Base-by-base conservation (phyloP, 2,888 invertebrate genomes). In the Stramonita haemastoma region DNA sequence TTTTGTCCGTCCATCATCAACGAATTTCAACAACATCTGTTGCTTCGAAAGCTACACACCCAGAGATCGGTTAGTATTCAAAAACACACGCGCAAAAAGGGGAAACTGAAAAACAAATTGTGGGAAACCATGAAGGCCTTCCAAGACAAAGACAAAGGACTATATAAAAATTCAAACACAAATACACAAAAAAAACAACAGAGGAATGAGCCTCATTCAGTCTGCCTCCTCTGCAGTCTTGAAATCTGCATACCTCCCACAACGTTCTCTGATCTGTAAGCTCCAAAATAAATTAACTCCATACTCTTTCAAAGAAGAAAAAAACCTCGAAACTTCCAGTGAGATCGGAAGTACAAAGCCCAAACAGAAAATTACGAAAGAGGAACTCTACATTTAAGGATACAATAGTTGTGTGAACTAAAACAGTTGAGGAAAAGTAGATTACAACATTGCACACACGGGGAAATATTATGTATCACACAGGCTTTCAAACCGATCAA, bases 21-120 rank as follows among this genome's bases (percentile, higher is more conserved):
- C 15, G 17, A 34, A 81, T 19, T 8, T 22, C 81, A 81, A 22
- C 34, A 19, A 77, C 29, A 77, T 11, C 11, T 32, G 0, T 77
- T 32, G 36, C 81, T 81, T 81, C 36, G 5, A 81, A 5, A 36
- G 36, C 11, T 81, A 4, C 15, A 2, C 26, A 22, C 8, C 36
- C 34, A 19, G 81, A 81, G 81, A 81, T 81, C 81, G 34, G 81
- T 81, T 36, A 81, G 81, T 81, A 81, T 36, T n/a, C 36, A 81
- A 5, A 81, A 6, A 81, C 81, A 36, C 81, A 36, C 36, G 6
- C 81, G 36, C 36, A 81, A 19, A 13, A 70, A 5, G 34, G 36
- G 81, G 29, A 11, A 81, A 81, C 6, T 34, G 22, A 36, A 81
- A n/a, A 36, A 36, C 34, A 36, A 81, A 36, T 1, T 6, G 29